Percentiles rank a stretch among this genome's conserved stretches.
These are phyloP conservation scores for Pimpla rufipes DNA, from an alignment of 2,888 invertebrate species.

Conservation along the genomic window DNA sequence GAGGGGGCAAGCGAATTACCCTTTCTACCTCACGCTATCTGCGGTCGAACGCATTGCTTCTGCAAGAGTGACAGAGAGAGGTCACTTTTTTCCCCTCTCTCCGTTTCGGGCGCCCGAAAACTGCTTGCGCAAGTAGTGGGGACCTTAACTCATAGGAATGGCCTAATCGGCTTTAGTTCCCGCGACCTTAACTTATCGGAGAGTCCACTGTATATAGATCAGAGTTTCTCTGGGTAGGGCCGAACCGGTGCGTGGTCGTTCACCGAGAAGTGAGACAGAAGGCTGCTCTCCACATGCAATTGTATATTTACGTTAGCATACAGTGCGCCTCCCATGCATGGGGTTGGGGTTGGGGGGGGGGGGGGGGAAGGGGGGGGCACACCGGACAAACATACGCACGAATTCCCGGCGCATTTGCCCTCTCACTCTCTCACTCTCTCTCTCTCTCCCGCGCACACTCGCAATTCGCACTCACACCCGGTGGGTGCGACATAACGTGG, in stretches of 20 bases:
- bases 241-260: constrained; percentile 45
- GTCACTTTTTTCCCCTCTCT: too few species aligned
- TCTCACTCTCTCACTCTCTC: too few species aligned
- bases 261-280: constrained; percentile 51
- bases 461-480: constrained; percentile 4
- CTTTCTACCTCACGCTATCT: too few species aligned
- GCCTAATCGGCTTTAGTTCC: too few species aligned
- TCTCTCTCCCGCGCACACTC: constrained; percentile 2
- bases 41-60: too few species aligned
- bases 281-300: constrained; percentile 56
- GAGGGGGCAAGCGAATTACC: too few species aligned
- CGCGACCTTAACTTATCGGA: too few species aligned
- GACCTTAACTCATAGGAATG: too few species aligned
- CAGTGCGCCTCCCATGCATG: constrained; percentile 27
- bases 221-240: constrained; percentile 42
- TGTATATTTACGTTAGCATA: constrained; percentile 62
- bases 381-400: constrained; percentile 62
- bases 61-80: too few species aligned
- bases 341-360: not conserved
- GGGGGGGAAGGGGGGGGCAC: not conserved
- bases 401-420: constrained; percentile 58
- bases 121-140: too few species aligned
- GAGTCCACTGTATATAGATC: constrained; percentile 14
- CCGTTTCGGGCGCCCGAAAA: too few species aligned
- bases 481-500: constrained; percentile 59